Percentiles rank a stretch among this genome's conserved stretches.
phyloP scores from a whole-genome alignment of 2,113 vertebrate genomes.

The Emberiza fucata region DNA sequence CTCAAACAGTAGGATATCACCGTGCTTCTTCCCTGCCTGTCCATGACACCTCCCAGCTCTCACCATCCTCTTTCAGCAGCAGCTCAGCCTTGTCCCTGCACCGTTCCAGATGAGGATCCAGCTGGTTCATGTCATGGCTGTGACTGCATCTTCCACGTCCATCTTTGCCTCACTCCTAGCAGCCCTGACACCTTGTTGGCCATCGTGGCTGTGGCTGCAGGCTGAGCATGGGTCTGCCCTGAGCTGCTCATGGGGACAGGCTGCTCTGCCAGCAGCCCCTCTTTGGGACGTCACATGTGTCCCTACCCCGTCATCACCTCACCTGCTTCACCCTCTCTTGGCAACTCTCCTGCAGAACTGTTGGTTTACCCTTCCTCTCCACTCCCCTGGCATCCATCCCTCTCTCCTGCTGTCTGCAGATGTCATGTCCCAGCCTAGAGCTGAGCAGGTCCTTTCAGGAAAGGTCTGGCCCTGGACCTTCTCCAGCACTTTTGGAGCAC shows the following conservation, averaged over 20 bases:
- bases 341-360: background rate
- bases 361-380: background rate
- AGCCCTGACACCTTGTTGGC: background rate
- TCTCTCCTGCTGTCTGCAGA: background rate
- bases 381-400: background rate
- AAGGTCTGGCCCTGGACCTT: background rate
- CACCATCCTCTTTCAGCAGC: background rate
- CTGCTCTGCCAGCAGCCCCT: background rate
- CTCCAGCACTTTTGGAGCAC: background rate
- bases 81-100: background rate
- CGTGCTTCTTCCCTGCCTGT: rapidly evolving
- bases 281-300: rapidly evolving
- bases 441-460: background rate
- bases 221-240: rapidly evolving
- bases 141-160: background rate
- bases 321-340: background rate
- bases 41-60: background rate
- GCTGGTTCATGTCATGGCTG: background rate
- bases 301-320: rapidly evolving
- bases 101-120: rapidly evolving
- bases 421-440: background rate
- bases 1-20: background rate
- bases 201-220: background rate
- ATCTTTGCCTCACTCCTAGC: background rate
- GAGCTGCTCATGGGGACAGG: background rate